Base-by-base conservation (phyloP, 2,888 invertebrate genomes). In the Drosophila affinis region DNA sequence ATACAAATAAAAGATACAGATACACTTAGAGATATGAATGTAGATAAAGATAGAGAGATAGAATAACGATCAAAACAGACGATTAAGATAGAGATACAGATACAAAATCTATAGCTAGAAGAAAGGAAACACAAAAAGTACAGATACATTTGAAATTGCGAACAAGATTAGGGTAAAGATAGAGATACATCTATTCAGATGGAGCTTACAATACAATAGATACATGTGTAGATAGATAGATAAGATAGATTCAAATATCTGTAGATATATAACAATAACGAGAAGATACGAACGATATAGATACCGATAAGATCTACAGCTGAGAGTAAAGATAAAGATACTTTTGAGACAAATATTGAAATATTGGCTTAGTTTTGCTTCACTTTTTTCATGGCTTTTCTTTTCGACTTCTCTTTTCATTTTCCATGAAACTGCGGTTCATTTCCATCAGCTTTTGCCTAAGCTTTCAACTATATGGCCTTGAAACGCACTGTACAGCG, bases 1-100 rank as follows among this genome's bases (percentile, higher is more conserved):
- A 55, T 76, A 59, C 64, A 64, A 51, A 65, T 58, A 70, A 52
- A 39, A 59, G 58, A 51, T 48, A 54, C 51, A 54, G 47, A 65
- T 44, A 27, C 62, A 46, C 47, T 67, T 55, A 57, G 53, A 39
- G 54, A 34, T 47, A 47, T 53, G 64, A 39, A 64, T 32, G 46
- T 24, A 64, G 67, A 56, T 67, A 56, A 49, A 56, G 34, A 24
- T 49, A 27, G 21, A 27, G 21, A 27, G 57, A 69, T 57, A 34
- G 39, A 14, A 14, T 14, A 2, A 39, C 18, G 2, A 18, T 18
- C 18, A 18, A 18, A 18, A 18, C 18, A 18, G 18, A 18, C 18
- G 18, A 18, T 18, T 2, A 2, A 39, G 39, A 39, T 7, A 39
- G 7, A 14, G 7, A 6, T 14, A 14, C 12, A 34, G 32, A 32